Percentiles rank a stretch among this genome's conserved stretches.
Conservation (phyloP, 2,888 invertebrate species). For the Erannis defoliaria region DNA sequence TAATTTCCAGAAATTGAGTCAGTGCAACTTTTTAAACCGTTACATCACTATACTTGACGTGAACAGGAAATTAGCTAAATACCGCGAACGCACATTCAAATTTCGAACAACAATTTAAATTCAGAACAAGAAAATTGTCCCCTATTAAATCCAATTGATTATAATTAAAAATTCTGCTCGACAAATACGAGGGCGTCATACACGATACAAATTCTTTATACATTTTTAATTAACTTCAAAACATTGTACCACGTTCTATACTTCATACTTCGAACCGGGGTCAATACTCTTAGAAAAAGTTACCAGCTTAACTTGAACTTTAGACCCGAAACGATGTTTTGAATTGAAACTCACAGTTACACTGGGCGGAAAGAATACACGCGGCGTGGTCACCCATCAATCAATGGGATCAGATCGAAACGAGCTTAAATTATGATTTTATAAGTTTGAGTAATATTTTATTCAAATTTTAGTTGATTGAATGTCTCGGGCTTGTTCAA, state of each 20-base stretch:
- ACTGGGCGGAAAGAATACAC: constrained; percentile 56
- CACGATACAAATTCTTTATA: constrained; percentile 78
- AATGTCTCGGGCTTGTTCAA: constrained; percentile 72
- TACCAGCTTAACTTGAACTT: constrained; percentile 64
- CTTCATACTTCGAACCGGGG: constrained; percentile 68
- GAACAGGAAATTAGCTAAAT: constrained; percentile 75
- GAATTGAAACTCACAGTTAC: constrained; percentile 42
- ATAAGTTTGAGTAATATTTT: constrained; percentile 83
- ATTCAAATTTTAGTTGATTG: constrained; percentile 84
- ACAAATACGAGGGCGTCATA: constrained; percentile 72
- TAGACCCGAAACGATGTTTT: constrained; percentile 39
- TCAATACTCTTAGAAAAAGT: constrained; percentile 71
- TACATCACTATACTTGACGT: constrained; percentile 56
- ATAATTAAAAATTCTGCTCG: constrained; percentile 66
- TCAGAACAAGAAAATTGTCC: constrained; percentile 50
- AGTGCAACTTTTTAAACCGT: constrained; percentile 54
- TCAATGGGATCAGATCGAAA: constrained; percentile 85
- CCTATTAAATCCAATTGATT: constrained; percentile 54
- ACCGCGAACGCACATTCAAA: constrained; percentile 50
- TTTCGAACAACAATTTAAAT: constrained; percentile 43
- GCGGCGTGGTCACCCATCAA: constrained; percentile 85
- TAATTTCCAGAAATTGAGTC: constrained; percentile 52
- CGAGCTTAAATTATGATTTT: constrained; percentile 82
- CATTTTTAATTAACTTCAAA: constrained; percentile 83
- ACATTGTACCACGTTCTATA: constrained; percentile 66